A percentile compares a stretch with the other conserved stretches of the same genome.
phyloP scores from a whole-genome alignment of 2,888 invertebrate species.

The Gari tellinella region DNA sequence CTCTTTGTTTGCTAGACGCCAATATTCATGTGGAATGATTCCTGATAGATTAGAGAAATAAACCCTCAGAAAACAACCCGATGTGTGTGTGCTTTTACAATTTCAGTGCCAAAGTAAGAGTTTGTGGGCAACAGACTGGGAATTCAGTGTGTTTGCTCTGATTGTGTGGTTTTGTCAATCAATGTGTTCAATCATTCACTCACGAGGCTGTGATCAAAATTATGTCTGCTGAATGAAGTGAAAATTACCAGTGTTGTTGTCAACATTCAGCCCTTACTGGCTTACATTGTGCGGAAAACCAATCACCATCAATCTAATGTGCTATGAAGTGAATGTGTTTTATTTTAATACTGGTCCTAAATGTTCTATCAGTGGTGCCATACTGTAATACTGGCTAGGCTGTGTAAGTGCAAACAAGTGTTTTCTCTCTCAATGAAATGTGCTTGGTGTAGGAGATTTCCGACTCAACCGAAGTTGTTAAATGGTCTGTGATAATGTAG shows the following conservation, averaged over 20 bases:
- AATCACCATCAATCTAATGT: too few relatives aligned
- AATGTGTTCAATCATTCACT: slow-evolving; percentile 2
- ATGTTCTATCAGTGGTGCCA: too few relatives aligned
- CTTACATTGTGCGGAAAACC: too few relatives aligned
- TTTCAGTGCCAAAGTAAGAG: background rate
- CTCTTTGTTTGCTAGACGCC: background rate
- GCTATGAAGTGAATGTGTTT: too few relatives aligned
- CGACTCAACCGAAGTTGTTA: too few relatives aligned
- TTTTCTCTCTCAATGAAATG: too few relatives aligned
- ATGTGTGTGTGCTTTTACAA: slow-evolving; percentile 2
- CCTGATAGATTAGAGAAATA: slow-evolving; percentile 11
- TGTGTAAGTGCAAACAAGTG: too few relatives aligned
- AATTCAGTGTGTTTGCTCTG: background rate
- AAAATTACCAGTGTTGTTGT: background rate
- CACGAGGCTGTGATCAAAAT: background rate
- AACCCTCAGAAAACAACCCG: slow-evolving; percentile 10
- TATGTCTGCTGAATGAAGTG: background rate
- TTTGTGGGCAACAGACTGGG: background rate
- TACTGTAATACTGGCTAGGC: too few relatives aligned
- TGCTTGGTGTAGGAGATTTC: too few relatives aligned
- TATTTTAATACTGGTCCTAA: too few relatives aligned
- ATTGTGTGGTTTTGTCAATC: background rate
- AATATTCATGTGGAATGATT: slow-evolving; percentile 6
- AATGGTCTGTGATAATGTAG: too few relatives aligned
- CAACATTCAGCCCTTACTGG: background rate